Evolutionary conservation across 1,140 invertebrate genomes (phyloP), one percentile per base, ranked within the genome.

Genomic region (Lepidostoma basale): DNA sequence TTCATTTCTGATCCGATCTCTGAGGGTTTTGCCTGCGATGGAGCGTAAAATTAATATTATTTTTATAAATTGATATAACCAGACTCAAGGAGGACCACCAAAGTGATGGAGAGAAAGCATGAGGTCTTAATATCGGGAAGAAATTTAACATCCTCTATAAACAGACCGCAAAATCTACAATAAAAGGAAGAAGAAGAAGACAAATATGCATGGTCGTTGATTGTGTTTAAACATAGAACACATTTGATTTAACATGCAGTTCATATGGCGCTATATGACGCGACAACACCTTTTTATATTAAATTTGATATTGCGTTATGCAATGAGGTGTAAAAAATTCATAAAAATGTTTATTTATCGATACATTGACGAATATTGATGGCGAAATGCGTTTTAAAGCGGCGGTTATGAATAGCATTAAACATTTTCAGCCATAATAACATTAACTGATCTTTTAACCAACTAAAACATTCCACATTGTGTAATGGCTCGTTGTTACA

Each of bases 271-370:
- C 20, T 47, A 22, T 25, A 47, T 47, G 44, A 47, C 44, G 44
- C 44, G 44, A 22, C 44, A 47, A 47, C 44, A 47, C 44, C 44
- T 47, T 47, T 22, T 47, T 47, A 22, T 22, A 22, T 47, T 47
- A 47, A 47, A 47, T 47, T 47, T 45, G 20, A 47, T 47, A 47
- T 47, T 47, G n/a, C 20, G 44, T 47, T 18, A 47, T 47, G 44
- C 44, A 47, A 47, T 22, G n/a, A 47, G 33, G 33, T 9, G 23
- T 3, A 47, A 47, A 47, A 47, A 47, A 47, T 47, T 16, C 18
- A 20, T 47, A 22, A 22, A 47, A 22, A 23, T 47, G 20, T 47
- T 47, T 47, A 47, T 47, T 47, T 47, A 47, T 47, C 20, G 20
- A 8, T 47, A 47, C 23, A 47, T 47, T 47, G 22, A 47, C 44